These are phyloP conservation scores for Eurytoma adleriae DNA, from an alignment of 2,888 invertebrate genomes.

Conservation along the genomic window DNA sequence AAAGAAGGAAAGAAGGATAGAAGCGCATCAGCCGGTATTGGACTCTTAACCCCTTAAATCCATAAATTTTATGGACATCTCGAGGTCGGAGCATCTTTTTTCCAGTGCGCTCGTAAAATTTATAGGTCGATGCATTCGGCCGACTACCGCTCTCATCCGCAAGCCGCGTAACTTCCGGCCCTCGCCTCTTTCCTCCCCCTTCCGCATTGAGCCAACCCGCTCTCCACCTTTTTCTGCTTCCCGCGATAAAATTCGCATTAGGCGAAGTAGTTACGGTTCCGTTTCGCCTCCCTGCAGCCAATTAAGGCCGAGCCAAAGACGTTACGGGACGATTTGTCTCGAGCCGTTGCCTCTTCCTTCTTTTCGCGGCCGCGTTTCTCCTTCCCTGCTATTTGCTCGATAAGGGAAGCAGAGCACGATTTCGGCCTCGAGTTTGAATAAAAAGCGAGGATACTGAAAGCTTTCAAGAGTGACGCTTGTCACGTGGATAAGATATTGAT, in stretches of 20 bases:
- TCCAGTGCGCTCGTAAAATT: slow-evolving; percentile 64
- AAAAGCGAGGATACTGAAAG: background rate
- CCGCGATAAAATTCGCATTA: slow-evolving; percentile 67
- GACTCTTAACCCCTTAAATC: slow-evolving; percentile 59
- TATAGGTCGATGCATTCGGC: slow-evolving; percentile 64
- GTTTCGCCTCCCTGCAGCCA: slow-evolving; percentile 58
- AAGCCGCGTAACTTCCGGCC: slow-evolving; percentile 9
- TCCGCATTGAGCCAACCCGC: slow-evolving; percentile 12
- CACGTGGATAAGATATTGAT: background rate
- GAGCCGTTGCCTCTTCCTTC: slow-evolving; percentile 29
- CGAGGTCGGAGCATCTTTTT: slow-evolving; percentile 59
- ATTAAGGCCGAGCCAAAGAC: slow-evolving; percentile 64
- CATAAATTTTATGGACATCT: slow-evolving; percentile 65
- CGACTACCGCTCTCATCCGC: background rate
- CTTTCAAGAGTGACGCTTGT: background rate
- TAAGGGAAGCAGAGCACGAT: background rate
- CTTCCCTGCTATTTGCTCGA: background rate
- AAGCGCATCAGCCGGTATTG: slow-evolving; percentile 24
- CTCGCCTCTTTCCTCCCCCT: background rate
- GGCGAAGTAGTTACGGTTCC: slow-evolving; percentile 66
- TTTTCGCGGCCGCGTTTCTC: slow-evolving; percentile 8
- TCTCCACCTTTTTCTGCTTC: slow-evolving; percentile 15
- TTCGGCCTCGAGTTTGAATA: background rate
- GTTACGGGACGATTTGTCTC: slow-evolving; percentile 68
- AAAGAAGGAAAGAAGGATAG: background rate